Conservation (phyloP, 2,113 vertebrate genomes). For the Chloroceryle aenea region DNA sequence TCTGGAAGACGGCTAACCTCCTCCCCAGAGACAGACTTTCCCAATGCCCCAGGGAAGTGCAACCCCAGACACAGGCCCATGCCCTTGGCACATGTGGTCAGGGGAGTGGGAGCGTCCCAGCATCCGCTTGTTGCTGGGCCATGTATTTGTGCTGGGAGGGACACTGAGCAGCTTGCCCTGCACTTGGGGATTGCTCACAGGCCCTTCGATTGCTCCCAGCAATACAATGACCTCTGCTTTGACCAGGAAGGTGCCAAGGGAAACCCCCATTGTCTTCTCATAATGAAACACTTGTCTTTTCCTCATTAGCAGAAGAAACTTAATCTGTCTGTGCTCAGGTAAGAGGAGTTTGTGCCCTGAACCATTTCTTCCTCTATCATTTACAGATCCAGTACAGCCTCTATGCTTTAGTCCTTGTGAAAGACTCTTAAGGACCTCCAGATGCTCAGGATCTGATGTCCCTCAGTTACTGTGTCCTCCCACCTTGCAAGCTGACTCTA, state of each 20-base stretch:
- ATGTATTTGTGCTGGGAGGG: rapidly evolving
- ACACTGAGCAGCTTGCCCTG: rapidly evolving
- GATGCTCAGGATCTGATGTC: background rate
- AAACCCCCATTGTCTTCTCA: background rate
- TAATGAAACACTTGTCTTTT: background rate
- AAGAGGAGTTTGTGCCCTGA: constrained; percentile 30
- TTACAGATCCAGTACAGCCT: background rate
- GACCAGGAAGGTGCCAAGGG: background rate
- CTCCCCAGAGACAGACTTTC: background rate
- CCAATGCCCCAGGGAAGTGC: background rate
- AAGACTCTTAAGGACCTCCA: background rate
- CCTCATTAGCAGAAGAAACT: background rate
- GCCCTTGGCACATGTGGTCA: rapidly evolving
- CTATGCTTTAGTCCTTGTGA: background rate
- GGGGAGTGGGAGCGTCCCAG: background rate
- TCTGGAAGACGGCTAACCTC: background rate
- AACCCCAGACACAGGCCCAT: too few relatives aligned
- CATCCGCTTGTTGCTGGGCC: background rate
- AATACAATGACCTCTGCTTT: rapidly evolving
- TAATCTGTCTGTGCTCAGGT: background rate
- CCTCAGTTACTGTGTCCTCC: background rate
- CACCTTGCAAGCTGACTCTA: background rate
- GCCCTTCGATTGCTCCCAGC: background rate
- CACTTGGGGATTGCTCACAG: rapidly evolving
- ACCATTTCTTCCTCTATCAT: constrained; percentile 4